Percentiles rank a stretch among this genome's conserved stretches.
phyloP scores from a whole-genome alignment of 2,797 vertebrate genomes.

The Muscicapa comitata region DNA sequence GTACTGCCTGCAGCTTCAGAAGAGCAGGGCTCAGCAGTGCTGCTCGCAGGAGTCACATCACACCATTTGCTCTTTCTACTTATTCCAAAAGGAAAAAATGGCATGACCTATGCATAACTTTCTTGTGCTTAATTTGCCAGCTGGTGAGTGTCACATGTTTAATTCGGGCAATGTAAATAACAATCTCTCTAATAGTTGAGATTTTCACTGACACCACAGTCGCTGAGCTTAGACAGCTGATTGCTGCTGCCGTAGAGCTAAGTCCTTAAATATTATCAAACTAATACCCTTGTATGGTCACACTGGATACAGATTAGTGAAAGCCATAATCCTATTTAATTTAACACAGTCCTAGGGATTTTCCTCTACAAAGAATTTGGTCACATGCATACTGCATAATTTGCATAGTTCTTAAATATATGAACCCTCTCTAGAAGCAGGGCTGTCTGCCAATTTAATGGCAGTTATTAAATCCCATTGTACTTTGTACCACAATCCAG shows the following conservation, averaged over 20 bases:
- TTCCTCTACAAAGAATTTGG: conserved; percentile 44
- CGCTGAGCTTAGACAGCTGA: neutral
- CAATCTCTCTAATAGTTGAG: neutral
- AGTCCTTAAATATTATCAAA: conserved; percentile 54
- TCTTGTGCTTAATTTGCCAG: conserved; percentile 9
- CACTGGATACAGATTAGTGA: conserved; percentile 61
- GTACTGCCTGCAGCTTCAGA: neutral
- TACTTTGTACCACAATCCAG: neutral
- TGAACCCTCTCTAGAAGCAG: neutral
- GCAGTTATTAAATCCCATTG: conserved; percentile 27
- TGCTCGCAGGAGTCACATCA: neutral
- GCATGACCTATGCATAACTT: neutral
- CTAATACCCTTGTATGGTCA: conserved; percentile 64
- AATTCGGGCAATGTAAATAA: neutral
- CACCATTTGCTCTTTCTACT: neutral
- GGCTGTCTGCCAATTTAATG: conserved; percentile 5
- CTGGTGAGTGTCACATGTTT: conserved; percentile 26
- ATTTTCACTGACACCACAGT: conserved; percentile 2
- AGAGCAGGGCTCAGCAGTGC: neutral
- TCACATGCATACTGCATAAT: conserved; percentile 50
- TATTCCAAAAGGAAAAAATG: neutral
- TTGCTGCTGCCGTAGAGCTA: conserved; percentile 32
- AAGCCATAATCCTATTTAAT: conserved; percentile 66
- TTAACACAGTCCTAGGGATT: conserved; percentile 63
- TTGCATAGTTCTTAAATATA: conserved; percentile 41